These are phyloP conservation scores for Lapara coniferarum DNA, from an alignment of 2,888 invertebrate genomes.

Conservation along the genomic window DNA sequence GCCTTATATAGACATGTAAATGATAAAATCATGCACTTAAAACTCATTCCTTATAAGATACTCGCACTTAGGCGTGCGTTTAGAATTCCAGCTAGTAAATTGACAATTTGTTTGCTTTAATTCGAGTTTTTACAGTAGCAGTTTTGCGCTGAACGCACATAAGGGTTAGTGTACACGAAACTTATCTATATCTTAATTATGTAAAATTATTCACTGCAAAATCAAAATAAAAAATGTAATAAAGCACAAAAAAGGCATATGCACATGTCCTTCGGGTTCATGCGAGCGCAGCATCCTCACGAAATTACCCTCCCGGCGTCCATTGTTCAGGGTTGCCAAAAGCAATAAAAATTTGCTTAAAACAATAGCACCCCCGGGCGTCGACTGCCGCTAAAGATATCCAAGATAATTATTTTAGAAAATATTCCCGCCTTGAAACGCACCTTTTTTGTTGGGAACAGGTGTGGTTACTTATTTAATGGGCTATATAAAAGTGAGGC, in stretches of 20 bases:
- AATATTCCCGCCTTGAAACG: conserved; percentile 71
- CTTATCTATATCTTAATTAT: conserved; percentile 27
- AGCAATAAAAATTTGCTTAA: conserved; percentile 79
- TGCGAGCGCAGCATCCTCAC: conserved; percentile 51
- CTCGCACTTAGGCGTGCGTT: not conserved
- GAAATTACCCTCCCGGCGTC: conserved; percentile 70
- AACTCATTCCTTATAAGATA: not conserved
- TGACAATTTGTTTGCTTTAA: not conserved
- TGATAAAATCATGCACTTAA: not conserved
- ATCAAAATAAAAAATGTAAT: conserved; percentile 35
- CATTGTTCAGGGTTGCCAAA: conserved; percentile 80
- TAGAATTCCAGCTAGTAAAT: not conserved
- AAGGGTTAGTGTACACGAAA: conserved; percentile 36
- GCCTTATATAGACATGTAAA: not conserved
- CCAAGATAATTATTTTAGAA: conserved; percentile 79
- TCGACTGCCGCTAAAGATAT: conserved; percentile 73
- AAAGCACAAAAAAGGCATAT: conserved; percentile 13
- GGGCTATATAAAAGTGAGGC: conserved; percentile 30
- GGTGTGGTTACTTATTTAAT: conserved; percentile 66
- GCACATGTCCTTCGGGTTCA: conserved; percentile 17
- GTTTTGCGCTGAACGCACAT: not conserved
- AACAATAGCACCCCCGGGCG: conserved; percentile 81
- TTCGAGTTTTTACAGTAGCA: not conserved
- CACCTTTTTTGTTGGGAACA: conserved; percentile 67
- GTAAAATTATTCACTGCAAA: conserved; percentile 31